Evolutionary conservation across 35 echinoderm and acorn worm genomes (phyloP), one percentile per base, ranked within the genome.

Genomic region (Holothuria glaberrima): DNA sequence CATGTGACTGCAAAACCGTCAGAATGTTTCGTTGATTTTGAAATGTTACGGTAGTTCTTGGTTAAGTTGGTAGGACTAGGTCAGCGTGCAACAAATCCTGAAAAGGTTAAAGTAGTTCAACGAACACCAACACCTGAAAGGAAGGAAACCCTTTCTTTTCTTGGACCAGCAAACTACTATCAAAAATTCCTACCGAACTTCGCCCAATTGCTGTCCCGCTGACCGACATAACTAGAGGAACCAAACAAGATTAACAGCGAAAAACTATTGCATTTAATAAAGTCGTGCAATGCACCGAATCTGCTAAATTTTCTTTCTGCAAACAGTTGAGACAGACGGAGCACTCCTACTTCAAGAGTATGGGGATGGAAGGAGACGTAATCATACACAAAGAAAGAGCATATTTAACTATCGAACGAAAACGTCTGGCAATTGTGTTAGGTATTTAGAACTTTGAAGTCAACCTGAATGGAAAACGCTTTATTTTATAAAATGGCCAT

Each of bases 401-500:
- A 5, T 46, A 46, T 46, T 46, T 46, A 10, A 46, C 44, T 5
- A 90, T 90, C 14, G 90, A 92, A 68, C 60, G 68, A 46, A 65
- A 86, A n/a, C 71, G 80, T n/a, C 46, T 84, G 4, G 80, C 80
- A 5, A 68, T 92, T 20, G 56, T 86, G 2, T 86, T 62, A 35
- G 90, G 80, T 20, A 71, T 92, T 16, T 28, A 31, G 24, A 86
- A 92, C 44, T 92, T 92, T 44, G 80, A 92, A 58, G 20, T 24
- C 45, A 86, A 92, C 58, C 57, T 71, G 9, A 36, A 86, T 21
- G 79, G 90, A 0, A 35, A 24, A 31, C 18, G 30, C 0, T 92
- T 92, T 21, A 20, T 86, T 10, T 38, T 92, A 9, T 60, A 91
- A 68, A 86, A 62, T 1, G 90, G 85, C 30, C 90, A 91, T 27